Evolutionary conservation across 2,888 invertebrate genomes (phyloP).

Genomic region (Exocentrus adspersus): DNA sequence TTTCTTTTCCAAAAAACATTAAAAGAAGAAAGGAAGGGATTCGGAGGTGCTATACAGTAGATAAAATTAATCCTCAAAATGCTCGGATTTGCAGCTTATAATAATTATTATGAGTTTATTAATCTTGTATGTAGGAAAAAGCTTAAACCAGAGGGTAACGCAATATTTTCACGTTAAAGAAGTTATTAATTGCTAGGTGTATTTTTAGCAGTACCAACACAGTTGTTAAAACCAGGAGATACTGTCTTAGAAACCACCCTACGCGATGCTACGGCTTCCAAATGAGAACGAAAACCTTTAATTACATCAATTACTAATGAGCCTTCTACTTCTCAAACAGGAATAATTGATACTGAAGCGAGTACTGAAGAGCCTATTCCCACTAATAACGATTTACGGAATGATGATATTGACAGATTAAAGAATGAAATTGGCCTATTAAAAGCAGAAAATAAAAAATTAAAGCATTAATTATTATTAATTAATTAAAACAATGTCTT

Average conservation of each 20-base stretch:
- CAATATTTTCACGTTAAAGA: not conserved
- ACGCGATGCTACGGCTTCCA: not conserved
- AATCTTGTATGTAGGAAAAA: not conserved
- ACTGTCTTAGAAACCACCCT: not conserved
- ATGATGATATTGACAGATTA: not conserved
- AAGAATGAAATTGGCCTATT: not conserved
- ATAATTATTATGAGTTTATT: not conserved
- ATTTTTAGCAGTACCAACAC: not conserved
- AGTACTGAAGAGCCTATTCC: not conserved
- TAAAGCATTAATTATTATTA: no score
- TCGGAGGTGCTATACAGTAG: not conserved
- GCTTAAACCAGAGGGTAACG: not conserved
- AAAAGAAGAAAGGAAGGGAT: not conserved
- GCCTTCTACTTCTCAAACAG: not conserved
- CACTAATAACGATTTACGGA: not conserved
- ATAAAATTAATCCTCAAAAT: not conserved
- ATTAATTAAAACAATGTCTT: no score
- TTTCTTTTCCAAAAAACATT: not conserved
- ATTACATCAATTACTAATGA: not conserved
- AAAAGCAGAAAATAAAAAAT: not conserved
- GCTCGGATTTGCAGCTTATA: not conserved
- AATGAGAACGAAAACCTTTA: not conserved
- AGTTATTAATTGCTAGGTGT: not conserved
- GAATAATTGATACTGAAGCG: not conserved
- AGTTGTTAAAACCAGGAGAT: slow-evolving; percentile 1